Percentiles rank a stretch among this genome's conserved stretches.
Evolutionary conservation across 2,888 invertebrate genomes (phyloP).

Genomic region (Frankliniella intonsa): DNA sequence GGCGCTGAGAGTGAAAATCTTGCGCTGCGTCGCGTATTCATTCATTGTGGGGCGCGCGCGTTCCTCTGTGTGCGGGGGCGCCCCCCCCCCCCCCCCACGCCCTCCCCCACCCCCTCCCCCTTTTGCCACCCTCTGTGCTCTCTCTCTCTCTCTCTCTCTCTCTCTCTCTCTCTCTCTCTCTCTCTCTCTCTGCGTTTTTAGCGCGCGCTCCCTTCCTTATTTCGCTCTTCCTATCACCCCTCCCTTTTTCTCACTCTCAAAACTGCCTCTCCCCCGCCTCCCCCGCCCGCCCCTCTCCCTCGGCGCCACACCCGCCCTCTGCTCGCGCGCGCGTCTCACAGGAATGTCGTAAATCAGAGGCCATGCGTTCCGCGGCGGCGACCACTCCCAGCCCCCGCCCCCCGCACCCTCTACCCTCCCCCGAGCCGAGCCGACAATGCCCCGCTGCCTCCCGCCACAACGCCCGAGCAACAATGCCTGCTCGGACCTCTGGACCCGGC

Average conservation of each 20-base stretch:
- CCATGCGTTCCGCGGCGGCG: not conserved
- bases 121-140: not conserved
- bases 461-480: not conserved
- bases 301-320: not conserved
- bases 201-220: not conserved
- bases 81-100: not conserved
- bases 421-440: not conserved
- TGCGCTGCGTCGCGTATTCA: not conserved
- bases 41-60: not conserved
- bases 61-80: not conserved
- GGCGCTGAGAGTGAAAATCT: not conserved
- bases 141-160: conserved; percentile 3
- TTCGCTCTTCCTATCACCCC: not conserved
- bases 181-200: not conserved
- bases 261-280: not conserved
- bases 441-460: not conserved
- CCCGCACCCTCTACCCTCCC: not conserved
- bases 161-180: not conserved
- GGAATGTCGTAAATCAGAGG: conserved; percentile 5
- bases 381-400: not conserved
- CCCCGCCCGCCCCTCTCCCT: not conserved
- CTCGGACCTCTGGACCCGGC: not conserved
- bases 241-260: not conserved
- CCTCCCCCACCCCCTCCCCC: not conserved
- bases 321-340: not conserved